A percentile compares a stretch with the other conserved stretches of the same genome.
Evolutionary conservation across 2,888 invertebrate species (phyloP).

Genomic region (Alentia gelatinosa): DNA sequence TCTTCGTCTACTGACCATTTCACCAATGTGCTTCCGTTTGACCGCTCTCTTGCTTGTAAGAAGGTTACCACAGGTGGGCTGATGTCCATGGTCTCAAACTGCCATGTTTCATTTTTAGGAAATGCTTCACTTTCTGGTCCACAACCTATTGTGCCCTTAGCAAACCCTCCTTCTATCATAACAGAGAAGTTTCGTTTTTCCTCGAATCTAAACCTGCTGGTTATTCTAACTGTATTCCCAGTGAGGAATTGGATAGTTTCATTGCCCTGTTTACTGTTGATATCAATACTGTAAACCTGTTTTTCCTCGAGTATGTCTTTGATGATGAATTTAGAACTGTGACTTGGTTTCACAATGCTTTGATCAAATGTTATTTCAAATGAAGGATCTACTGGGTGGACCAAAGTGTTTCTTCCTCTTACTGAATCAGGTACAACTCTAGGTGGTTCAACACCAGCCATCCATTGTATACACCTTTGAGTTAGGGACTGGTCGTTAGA

Average conservation of each 20-base stretch:
- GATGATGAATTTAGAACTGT: background rate
- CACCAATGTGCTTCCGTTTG: background rate
- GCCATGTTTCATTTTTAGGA: background rate
- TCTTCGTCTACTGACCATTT: background rate
- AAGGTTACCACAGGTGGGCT: background rate
- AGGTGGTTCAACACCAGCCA: background rate
- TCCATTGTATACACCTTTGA: slow-evolving; percentile 6
- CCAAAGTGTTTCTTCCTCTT: background rate
- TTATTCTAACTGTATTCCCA: background rate
- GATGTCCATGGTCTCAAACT: background rate
- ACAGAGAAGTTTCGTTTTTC: background rate
- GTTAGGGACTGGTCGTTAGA: background rate
- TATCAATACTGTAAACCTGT: background rate
- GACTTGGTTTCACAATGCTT: background rate
- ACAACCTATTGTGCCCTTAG: background rate
- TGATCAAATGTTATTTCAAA: slow-evolving; percentile 9
- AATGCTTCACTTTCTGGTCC: background rate
- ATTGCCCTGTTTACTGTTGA: background rate
- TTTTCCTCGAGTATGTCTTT: background rate
- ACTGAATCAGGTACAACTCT: background rate
- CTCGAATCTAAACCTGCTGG: background rate
- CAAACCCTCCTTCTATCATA: background rate
- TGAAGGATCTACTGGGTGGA: background rate
- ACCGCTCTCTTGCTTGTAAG: background rate
- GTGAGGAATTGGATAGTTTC: background rate